Evolutionary conservation across 37 sponge, comb jelly and placozoan genomes (phyloP).

Genomic region (Haliclona indistincta): DNA sequence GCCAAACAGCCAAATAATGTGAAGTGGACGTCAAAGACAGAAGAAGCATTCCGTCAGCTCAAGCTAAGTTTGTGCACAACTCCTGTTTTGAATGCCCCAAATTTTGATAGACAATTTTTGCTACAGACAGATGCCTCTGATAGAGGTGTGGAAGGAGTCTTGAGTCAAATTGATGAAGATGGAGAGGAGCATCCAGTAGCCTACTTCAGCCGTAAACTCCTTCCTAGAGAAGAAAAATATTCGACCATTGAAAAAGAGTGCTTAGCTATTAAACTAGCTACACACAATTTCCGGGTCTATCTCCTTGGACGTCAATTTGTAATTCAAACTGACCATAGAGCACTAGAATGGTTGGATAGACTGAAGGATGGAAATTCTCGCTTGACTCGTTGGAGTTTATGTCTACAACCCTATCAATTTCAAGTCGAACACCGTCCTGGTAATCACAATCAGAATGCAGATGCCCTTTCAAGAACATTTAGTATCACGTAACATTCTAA

Average conservation of each 20-base stretch:
- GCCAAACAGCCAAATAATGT: constrained; percentile 19
- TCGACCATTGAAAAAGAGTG: constrained; percentile 40
- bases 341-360: constrained; percentile 36
- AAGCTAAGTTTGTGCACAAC: constrained; percentile 13
- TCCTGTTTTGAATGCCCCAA: constrained; percentile 31
- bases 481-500: too few species aligned
- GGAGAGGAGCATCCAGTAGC: constrained; percentile 40
- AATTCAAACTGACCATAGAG: constrained; percentile 39
- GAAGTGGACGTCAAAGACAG: constrained; percentile 30
- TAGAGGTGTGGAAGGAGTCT: constrained; percentile 47
- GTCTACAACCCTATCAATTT: constrained; percentile 32
- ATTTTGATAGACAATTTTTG: constrained; percentile 17
- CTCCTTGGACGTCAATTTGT: constrained; percentile 30
- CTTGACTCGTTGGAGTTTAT: constrained; percentile 33
- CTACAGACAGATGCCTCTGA: constrained; percentile 57
- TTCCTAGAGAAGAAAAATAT: constrained; percentile 34
- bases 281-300: constrained; percentile 29
- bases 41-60: constrained; percentile 34
- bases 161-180: constrained; percentile 32
- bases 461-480: constrained; percentile 27
- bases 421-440: constrained; percentile 16
- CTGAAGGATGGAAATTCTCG: constrained; percentile 32
- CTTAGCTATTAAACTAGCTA: constrained; percentile 23
- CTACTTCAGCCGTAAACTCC: constrained; percentile 31
- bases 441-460: constrained; percentile 26